Base-by-base conservation (phyloP, 2,113 vertebrate species). In the Symphodus melops region DNA sequence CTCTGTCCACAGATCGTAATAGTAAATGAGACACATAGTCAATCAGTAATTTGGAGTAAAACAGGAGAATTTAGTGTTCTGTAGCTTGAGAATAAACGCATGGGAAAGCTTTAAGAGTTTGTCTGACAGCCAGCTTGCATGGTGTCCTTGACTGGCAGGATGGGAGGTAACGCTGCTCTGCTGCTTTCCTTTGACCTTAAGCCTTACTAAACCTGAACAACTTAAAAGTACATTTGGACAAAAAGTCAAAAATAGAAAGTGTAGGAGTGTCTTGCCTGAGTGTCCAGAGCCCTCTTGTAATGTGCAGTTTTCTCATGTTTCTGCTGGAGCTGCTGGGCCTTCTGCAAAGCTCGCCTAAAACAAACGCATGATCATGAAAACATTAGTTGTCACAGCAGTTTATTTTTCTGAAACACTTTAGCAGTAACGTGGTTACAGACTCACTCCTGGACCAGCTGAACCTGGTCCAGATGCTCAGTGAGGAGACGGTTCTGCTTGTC, bases 381-480 rank as follows among this genome's bases (percentile, higher is more conserved):
- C 33, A 19, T 19, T 10, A 4, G 8, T 28, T 49, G 28, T 13
- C 3, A 10, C n/a, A 36, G 13, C 16, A 56, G 8, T 36, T 37
- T 7, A 46, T 19, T 6, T 28, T 44, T 28, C 16, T 57, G 9
- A 41, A 56, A 58, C 14, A 5, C 25, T 33, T 14, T n/a, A 44
- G 25, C 12, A 46, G 19, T 8, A 9, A 3, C 4, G 0, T 19
- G 14, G 28, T 48, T n/a, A 63, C 16, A 55, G 39, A 78, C 95
- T 94, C 88, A 96, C 96, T 95, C 93, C 46, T 95, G 93, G 9
- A 84, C 86, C 16, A 95, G 92, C 62, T 96, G 95, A 28, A 92
- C 85, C 87, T 93, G 94, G 55, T 95, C 93, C 6, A 95, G 76
- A 11, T 33, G 89, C 25, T 94, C 95, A 65, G 91, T 68, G 17